phyloP scores from a whole-genome alignment of 2,113 vertebrate species.

The Poeciliopsis retropinna region DNA sequence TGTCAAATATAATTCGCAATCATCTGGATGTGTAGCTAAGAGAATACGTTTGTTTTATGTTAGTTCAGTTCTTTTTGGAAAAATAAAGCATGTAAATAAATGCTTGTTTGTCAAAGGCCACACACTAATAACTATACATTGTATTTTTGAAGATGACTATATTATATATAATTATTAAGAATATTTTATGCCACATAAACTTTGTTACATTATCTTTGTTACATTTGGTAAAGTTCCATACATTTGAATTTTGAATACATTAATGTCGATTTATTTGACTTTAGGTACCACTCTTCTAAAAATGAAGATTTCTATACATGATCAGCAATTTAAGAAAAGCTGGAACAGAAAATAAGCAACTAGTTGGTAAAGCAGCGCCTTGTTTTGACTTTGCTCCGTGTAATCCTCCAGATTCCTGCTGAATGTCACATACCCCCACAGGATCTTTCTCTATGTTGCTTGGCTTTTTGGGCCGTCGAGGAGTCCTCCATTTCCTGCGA shows the following conservation, averaged over 20 bases:
- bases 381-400: background rate
- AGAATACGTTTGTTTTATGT: too few species aligned
- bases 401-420: background rate
- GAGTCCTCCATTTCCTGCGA: conserved; percentile 80
- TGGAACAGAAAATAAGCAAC: background rate
- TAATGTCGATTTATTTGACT: background rate
- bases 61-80: too few species aligned
- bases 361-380: background rate
- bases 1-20: too few species aligned
- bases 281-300: background rate
- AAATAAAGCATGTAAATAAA: too few species aligned
- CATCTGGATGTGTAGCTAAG: too few species aligned
- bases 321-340: background rate
- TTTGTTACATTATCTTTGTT: background rate
- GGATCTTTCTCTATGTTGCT: conserved; percentile 82
- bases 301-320: background rate
- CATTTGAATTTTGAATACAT: background rate
- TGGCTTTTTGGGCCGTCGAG: conserved; percentile 80
- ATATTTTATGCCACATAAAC: too few species aligned
- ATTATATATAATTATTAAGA: too few species aligned
- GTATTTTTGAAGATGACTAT: too few species aligned
- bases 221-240: background rate
- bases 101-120: too few species aligned
- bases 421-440: conserved; percentile 80
- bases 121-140: too few species aligned